Evolutionary conservation across 2,113 vertebrate species (phyloP), one percentile per base, ranked within the genome.

Genomic region (Catharus bicknelli): DNA sequence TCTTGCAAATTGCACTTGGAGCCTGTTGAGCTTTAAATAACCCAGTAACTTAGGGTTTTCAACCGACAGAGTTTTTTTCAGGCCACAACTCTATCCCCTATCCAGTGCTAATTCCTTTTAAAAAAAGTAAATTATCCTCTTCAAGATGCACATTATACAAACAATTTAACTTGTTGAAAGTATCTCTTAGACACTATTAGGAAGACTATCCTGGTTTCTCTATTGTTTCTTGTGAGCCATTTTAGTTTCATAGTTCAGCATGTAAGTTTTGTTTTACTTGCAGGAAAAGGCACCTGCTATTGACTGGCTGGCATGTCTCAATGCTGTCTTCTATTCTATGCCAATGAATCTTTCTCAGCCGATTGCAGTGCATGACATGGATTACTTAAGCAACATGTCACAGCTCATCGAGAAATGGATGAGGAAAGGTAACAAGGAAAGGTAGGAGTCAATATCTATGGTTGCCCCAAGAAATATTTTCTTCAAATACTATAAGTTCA

Each of bases 311-410:
- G 94, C 97, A 10, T 99, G 98, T 74, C 97, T 99, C 62, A 97
- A 96, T 96, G 97, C 98, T 5, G 93, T 95, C 14, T 99, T 99
- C 92, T 91, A 98, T 45, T 98, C 98, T 7, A 90, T 98, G 88
- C 85, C 94, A 50, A 86, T 99, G 86, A 97, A 77, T 19, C 75
- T 97, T 61, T 98, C 98, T 38, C 98, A 99, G 64, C 51, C 84
- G 23, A 92, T 99, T 66, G 90, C 97, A 72, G 97, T 99, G 58
- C 98, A 99, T 82, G 98, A 99, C 94, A 94, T 98, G 78, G 98
- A 98, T 22, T 99, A 99, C 93, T 96, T 99, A 58, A 95, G 87
- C 91, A 95, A 98, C 82, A 99, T 99, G 99, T 99, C 99, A 18
- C 90, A 91, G 57, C 64, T 98, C 36, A 96, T 97, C 4, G 10